Conservation (phyloP, 2,113 vertebrate species). For the Ophiodon elongatus region DNA sequence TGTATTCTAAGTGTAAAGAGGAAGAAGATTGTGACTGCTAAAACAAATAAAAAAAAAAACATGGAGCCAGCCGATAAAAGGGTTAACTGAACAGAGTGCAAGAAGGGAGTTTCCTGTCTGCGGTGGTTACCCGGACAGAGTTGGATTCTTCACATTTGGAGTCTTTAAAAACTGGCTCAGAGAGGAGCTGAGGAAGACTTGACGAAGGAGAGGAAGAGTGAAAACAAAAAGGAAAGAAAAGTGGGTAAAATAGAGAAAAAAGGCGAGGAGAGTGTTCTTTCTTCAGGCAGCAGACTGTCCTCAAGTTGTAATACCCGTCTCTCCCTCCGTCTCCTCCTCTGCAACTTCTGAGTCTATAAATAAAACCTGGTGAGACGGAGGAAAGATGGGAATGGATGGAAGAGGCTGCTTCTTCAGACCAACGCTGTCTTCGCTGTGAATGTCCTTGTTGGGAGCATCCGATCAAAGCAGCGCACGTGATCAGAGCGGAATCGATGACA, state of each 20-base stretch:
- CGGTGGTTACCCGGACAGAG: constrained; percentile 19
- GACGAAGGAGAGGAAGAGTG: constrained; percentile 28
- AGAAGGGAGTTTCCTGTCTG: constrained; percentile 35
- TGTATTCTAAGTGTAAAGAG: constrained; percentile 5
- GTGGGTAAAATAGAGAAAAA: constrained; percentile 8
- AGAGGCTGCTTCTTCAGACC: constrained; percentile 13
- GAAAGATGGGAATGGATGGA: constrained; percentile 37
- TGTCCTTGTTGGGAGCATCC: background rate
- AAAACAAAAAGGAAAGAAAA: background rate
- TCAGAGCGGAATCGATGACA: constrained; percentile 13
- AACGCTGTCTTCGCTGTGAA: background rate
- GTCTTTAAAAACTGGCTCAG: constrained; percentile 69
- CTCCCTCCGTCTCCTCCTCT: constrained; percentile 55
- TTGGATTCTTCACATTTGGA: constrained; percentile 74
- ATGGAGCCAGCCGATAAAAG: constrained; percentile 52
- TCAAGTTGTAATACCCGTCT: constrained; percentile 16
- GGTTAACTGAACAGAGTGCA: constrained; percentile 31
- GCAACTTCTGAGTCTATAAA: constrained; percentile 72
- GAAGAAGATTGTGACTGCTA: constrained; percentile 40
- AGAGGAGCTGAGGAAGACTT: constrained; percentile 75
- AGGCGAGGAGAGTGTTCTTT: constrained; percentile 9
- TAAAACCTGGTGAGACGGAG: constrained; percentile 66
- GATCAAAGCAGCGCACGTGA: background rate
- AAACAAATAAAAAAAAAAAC: constrained; percentile 55
- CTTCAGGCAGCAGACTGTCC: constrained; percentile 37